Evolutionary conservation across 1,140 invertebrate species (phyloP).

Genomic region (Agrypnia vestita): DNA sequence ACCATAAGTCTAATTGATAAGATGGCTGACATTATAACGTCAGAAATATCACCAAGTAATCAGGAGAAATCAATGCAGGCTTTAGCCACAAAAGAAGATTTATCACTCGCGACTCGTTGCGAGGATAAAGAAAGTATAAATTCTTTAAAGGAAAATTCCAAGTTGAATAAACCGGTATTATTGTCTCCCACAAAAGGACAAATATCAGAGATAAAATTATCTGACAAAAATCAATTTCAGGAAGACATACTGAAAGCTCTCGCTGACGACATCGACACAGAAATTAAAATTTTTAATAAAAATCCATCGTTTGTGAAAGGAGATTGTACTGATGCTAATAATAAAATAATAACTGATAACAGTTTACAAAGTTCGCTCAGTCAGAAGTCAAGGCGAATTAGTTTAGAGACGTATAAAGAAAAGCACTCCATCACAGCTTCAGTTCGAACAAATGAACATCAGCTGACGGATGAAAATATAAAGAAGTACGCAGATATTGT

Average conservation of each 20-base stretch:
- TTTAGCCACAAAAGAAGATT: too few relatives aligned
- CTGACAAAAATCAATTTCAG: slow-evolving; percentile 59
- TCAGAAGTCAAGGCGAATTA: slow-evolving; percentile 69
- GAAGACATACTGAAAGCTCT: slow-evolving; percentile 71
- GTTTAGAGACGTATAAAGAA: slow-evolving; percentile 71
- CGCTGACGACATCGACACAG: slow-evolving; percentile 63
- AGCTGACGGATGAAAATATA: neutral
- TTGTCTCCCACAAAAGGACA: too few relatives aligned
- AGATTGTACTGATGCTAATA: slow-evolving; percentile 53
- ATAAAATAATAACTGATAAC: slow-evolving; percentile 63
- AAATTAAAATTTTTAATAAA: too few relatives aligned
- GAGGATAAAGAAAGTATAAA: too few relatives aligned
- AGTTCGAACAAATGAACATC: neutral
- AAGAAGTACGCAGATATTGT: slow-evolving; percentile 66
- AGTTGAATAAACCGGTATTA: too few relatives aligned
- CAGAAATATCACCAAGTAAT: slow-evolving; percentile 25
- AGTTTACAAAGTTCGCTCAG: slow-evolving; percentile 59
- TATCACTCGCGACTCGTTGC: too few relatives aligned
- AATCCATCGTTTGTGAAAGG: neutral
- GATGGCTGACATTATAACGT: slow-evolving; percentile 35
- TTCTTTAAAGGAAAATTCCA: too few relatives aligned
- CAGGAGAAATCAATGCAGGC: too few relatives aligned
- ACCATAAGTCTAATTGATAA: slow-evolving; percentile 3
- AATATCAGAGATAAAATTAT: neutral
- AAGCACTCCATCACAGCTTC: slow-evolving; percentile 36